These are phyloP conservation scores for Drosophila suboccidentalis DNA, from an alignment of 2,888 invertebrate genomes.

Conservation along the genomic window DNA sequence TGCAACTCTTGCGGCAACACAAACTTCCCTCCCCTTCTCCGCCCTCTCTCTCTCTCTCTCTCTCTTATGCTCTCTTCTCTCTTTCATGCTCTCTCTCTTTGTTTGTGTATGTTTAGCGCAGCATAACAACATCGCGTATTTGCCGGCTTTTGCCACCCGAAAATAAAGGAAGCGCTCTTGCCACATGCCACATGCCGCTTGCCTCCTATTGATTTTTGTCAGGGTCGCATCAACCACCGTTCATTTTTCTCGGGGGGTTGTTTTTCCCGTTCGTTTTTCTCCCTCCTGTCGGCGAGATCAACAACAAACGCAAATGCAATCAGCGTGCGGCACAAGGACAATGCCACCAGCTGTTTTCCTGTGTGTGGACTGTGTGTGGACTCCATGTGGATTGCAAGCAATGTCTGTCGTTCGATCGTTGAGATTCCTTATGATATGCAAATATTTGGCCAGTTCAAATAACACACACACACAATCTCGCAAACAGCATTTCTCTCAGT, in stretches of 20 bases:
- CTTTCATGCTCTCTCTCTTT: background rate
- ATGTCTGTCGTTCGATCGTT: conserved; percentile 16
- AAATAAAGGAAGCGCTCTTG: conserved; percentile 27
- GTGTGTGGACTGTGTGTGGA: conserved; percentile 7
- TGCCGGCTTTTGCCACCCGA: conserved; percentile 45
- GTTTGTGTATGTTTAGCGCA: conserved; percentile 50
- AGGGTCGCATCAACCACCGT: conserved; percentile 60
- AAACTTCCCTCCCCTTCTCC: conserved; percentile 27
- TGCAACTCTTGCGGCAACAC: conserved; percentile 68
- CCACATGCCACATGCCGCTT: conserved; percentile 35
- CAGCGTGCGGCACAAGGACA: conserved; percentile 56
- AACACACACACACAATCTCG: background rate
- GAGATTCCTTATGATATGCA: conserved; percentile 67
- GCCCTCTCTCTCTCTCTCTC: background rate
- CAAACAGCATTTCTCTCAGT: conserved; percentile 37
- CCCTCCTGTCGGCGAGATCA: conserved; percentile 20
- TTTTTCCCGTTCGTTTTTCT: conserved; percentile 68
- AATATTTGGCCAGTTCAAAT: conserved; percentile 64
- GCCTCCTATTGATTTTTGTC: conserved; percentile 67
- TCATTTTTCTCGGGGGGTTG: conserved; percentile 58
- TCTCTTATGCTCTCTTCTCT: conserved; percentile 2
- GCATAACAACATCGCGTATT: conserved; percentile 38
- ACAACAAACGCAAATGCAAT: conserved; percentile 67
- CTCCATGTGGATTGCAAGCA: conserved; percentile 1
- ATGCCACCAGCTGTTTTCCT: conserved; percentile 66